These are phyloP conservation scores for Acrocephalus scirpaceus DNA, from an alignment of 2,797 vertebrate species.

Conservation along the genomic window DNA sequence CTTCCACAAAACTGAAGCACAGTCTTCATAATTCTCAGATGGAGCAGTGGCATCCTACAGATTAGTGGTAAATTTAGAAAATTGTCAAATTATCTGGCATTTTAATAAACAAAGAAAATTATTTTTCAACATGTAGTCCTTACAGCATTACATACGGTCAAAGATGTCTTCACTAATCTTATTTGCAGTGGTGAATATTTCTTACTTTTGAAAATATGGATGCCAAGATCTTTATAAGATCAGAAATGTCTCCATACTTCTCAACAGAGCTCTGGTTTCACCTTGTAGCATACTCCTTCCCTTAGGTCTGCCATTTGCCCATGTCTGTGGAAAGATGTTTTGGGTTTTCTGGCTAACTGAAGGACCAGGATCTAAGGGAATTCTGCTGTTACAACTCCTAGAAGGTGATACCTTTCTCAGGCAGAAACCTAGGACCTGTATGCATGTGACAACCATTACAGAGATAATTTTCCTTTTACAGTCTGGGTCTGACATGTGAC, in stretches of 20 bases:
- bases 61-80: background rate
- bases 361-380: background rate
- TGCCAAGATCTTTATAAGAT: background rate
- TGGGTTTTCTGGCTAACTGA: background rate
- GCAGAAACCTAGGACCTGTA: background rate
- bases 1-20: background rate
- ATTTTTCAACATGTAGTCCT: background rate
- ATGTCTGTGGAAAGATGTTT: background rate
- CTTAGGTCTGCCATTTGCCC: background rate
- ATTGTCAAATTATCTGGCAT: background rate
- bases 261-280: background rate
- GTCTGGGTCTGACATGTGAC: background rate
- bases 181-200: background rate
- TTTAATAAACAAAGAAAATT: background rate
- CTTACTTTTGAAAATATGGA: background rate
- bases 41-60: background rate
- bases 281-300: background rate
- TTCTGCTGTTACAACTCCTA: background rate
- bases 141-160: rapidly evolving
- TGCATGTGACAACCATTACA: background rate
- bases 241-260: background rate
- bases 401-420: background rate
- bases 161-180: background rate
- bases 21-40: background rate
- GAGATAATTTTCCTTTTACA: background rate